Evolutionary conservation across 2,888 invertebrate species (phyloP).

Genomic region (Tetanocera ferruginea): DNA sequence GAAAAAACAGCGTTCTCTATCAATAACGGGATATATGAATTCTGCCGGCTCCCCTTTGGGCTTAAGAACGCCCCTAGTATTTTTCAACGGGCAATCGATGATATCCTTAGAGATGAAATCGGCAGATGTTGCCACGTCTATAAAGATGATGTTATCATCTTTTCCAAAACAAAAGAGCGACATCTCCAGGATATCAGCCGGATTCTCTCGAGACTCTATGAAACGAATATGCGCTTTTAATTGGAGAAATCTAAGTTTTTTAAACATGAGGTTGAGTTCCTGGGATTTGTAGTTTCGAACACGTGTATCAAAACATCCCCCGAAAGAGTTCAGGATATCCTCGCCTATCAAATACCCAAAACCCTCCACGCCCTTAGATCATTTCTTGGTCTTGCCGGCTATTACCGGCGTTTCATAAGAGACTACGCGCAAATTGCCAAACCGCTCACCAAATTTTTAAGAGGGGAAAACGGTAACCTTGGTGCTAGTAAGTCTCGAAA

Average conservation of each 20-base stretch:
- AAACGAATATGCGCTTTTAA: slow-evolving; percentile 25
- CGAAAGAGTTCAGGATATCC: slow-evolving; percentile 38
- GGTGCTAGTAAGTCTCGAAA: slow-evolving; percentile 36
- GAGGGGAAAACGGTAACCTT: slow-evolving; percentile 41
- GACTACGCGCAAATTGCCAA: slow-evolving; percentile 30
- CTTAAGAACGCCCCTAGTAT: slow-evolving; percentile 33
- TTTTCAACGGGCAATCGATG: slow-evolving; percentile 42
- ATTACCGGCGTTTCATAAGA: too few species aligned
- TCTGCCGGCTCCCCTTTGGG: too few species aligned
- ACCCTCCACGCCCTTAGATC: too few species aligned
- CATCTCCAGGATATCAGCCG: slow-evolving; percentile 34
- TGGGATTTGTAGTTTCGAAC: slow-evolving; percentile 41
- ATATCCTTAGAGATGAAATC: slow-evolving; percentile 36
- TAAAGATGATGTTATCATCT: too few species aligned
- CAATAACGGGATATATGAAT: slow-evolving; percentile 39
- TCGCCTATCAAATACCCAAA: slow-evolving; percentile 32
- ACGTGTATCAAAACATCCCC: slow-evolving; percentile 38
- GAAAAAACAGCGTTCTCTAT: too few species aligned
- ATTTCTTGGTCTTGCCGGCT: too few species aligned
- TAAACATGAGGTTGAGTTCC: slow-evolving; percentile 29
- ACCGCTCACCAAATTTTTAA: slow-evolving; percentile 39
- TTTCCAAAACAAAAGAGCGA: too few species aligned
- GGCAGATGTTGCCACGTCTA: too few species aligned
- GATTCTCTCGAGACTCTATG: slow-evolving; percentile 24
- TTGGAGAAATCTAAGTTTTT: slow-evolving; percentile 33